Evolutionary conservation across 2,797 vertebrate species (phyloP), one percentile per base, ranked within the genome.

Genomic region (Loriculus beryllinus): DNA sequence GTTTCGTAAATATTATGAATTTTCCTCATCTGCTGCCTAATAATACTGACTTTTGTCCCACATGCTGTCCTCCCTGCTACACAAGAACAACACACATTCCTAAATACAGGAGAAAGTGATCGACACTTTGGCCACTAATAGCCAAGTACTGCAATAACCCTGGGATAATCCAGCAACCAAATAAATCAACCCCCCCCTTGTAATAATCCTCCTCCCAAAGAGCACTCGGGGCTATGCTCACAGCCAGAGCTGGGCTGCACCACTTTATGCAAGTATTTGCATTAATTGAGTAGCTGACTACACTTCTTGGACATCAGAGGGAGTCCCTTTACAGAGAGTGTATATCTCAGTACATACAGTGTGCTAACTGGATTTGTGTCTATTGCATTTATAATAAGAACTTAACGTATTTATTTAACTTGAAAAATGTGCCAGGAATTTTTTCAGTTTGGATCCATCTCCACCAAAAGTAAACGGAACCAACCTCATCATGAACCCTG

Each of bases 71-170:
- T 51, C 33, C 5, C 37, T 40, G 49, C 20, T 45, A 9, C 12
- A 39, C 21, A 11, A 56, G 43, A 69, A 23, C 26, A 64, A n/a
- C 1, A 0, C 25, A 31, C 2, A 1, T 12, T 37, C 22, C 47
- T 23, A 60, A 42, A 54, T 7, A 42, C 40, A 21, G 1, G 10
- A 23, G 12, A 67, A 12, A 35, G 40, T 12, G 25, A 33, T 35
- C 20, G 33, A 26, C 0, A 0, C 43, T 80, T 80, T 63, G 56
- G 37, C 63, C 25, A 9, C 68, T 45, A 11, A 37, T 35, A 54
- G 28, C 62, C 37, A 21, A 76, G 14, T 20, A 16, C 29, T 23
- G n/a, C 9, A 43, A 40, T 15, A 91, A 43, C 7, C 19, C n/a
- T 22, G 42, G 12, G 37, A 35, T 39, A 63, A 85, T 11, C 45